Conservation (phyloP, 2,888 invertebrate species). For the Amiota communis region DNA sequence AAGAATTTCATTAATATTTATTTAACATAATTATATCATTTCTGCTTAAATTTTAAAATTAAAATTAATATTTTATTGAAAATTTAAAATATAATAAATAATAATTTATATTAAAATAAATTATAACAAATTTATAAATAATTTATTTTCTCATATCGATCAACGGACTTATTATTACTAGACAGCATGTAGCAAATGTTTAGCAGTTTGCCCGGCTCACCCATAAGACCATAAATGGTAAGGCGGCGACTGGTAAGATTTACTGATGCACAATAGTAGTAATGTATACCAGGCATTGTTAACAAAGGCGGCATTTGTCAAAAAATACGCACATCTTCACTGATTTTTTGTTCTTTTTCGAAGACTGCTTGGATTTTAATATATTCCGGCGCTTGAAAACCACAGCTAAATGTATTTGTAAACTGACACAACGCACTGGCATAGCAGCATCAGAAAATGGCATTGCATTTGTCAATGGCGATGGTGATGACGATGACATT, state of each 20-base stretch:
- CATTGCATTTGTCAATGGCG: slow-evolving; percentile 20
- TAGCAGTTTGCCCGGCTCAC: slow-evolving; percentile 83
- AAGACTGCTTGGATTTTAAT: slow-evolving; percentile 60
- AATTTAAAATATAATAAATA: too few relatives aligned
- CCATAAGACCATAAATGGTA: slow-evolving; percentile 85
- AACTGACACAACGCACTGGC: slow-evolving; percentile 39
- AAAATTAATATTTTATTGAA: too few relatives aligned
- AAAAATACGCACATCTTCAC: slow-evolving; percentile 69
- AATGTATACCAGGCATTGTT: slow-evolving; percentile 88
- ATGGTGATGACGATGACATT: neutral
- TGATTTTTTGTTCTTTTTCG: slow-evolving; percentile 66
- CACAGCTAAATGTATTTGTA: slow-evolving; percentile 65
- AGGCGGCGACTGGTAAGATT: slow-evolving; percentile 89
- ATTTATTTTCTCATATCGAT: too few relatives aligned
- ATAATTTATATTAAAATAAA: too few relatives aligned
- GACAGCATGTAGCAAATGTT: too few relatives aligned
- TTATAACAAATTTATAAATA: too few relatives aligned
- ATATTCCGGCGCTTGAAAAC: slow-evolving; percentile 69
- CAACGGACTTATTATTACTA: too few relatives aligned
- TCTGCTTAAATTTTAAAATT: too few relatives aligned
- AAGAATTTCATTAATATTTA: too few relatives aligned
- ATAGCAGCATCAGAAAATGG: too few relatives aligned
- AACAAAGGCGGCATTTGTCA: slow-evolving; percentile 79
- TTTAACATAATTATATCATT: too few relatives aligned
- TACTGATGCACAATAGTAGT: slow-evolving; percentile 88